Evolutionary conservation across 2,797 vertebrate species (phyloP), one percentile per base, ranked within the genome.

Genomic region (Manis pentadactyla): DNA sequence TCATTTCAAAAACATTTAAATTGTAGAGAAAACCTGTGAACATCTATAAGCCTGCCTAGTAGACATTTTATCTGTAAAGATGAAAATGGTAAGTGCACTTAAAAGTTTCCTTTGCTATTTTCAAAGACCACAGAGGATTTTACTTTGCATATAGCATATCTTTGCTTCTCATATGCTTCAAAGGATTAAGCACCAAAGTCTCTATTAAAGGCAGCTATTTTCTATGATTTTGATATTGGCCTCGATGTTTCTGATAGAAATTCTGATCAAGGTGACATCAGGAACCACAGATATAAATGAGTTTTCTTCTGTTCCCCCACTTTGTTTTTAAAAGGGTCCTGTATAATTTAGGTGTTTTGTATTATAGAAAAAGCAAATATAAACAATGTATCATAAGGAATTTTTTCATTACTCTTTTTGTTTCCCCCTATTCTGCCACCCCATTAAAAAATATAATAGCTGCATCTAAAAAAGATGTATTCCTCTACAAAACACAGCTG

Each of bases 21-120:
- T 96, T 49, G 17, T 61, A 87, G 79, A 74, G 63, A 92, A 86
- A 94, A 75, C 55, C 51, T 29, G 59, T 39, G 49, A 25, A 75
- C 83, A 63, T 93, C 88, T 88, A 51, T 90, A 55, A 96, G 78
- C 23, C 79, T 87, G 55, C 73, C 91, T 93, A 83, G n/a, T 15
- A 83, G 73, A 90, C 59, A 87, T 90, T 98, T 97, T 95, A 95
- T 97, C 97, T 96, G 59, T 55, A 66, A 90, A 97, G 97, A 97
- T 97, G 96, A 97, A 97, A 96, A 96, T 73, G 82, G 71, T 37
- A 95, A 96, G 87, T 78, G 49, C 46, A 71, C 68, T 96, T 97
- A 95, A 97, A 96, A 97, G 97, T 94, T 93, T 95, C 93, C 95
- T 97, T 96, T 94, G 89, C 94, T 96, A 83, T 97, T 97, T 98